Evolutionary conservation across 2,113 vertebrate genomes (phyloP).

Genomic region (Stercorarius parasiticus): DNA sequence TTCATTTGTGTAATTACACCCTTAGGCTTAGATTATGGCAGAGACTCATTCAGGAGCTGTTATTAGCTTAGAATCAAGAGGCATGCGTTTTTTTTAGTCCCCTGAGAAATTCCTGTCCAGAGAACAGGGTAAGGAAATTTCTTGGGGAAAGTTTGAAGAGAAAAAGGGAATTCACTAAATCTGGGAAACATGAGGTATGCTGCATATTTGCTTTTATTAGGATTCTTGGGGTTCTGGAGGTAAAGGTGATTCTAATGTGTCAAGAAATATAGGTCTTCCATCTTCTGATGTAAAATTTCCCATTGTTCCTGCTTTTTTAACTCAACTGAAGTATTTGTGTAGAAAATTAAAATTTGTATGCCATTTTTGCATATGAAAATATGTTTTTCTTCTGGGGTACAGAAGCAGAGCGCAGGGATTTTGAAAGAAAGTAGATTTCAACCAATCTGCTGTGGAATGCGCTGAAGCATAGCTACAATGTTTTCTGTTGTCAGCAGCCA

Average conservation of each 20-base stretch:
- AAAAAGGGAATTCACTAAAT: background rate
- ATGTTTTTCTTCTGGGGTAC: background rate
- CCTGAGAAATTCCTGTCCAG: background rate
- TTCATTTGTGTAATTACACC: constrained; percentile 36
- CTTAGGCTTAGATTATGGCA: background rate
- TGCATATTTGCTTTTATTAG: background rate
- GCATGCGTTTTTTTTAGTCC: background rate
- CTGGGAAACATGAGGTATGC: accelerated
- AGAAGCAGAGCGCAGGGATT: background rate
- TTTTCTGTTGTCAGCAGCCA: background rate
- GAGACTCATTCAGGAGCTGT: background rate
- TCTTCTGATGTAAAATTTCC: background rate
- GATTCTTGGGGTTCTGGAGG: background rate
- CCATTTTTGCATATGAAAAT: background rate
- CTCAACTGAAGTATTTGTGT: background rate
- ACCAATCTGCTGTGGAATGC: background rate
- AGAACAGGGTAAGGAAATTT: background rate
- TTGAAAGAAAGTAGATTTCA: background rate
- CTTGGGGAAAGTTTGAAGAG: background rate
- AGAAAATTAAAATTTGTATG: background rate
- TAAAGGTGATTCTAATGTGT: background rate
- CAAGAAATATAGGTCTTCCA: accelerated
- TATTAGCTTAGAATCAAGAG: background rate
- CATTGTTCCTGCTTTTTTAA: background rate
- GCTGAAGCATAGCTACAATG: background rate